These are phyloP conservation scores for Anagyrus pseudococci DNA, from an alignment of 2,888 invertebrate species.

Conservation along the genomic window DNA sequence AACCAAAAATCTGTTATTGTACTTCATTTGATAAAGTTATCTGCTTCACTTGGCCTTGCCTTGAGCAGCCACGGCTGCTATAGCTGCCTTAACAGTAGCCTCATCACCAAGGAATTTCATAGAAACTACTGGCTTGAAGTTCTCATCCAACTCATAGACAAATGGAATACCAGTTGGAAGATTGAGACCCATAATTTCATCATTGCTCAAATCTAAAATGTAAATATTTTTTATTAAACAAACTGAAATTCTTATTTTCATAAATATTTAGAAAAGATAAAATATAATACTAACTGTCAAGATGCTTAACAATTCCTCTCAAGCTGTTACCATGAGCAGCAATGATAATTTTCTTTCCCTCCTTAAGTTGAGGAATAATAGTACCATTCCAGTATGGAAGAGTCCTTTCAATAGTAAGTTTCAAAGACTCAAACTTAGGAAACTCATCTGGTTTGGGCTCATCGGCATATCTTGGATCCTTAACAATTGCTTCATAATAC, in stretches of 20 bases:
- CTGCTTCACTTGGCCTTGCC: conserved; percentile 66
- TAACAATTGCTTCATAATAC: conserved; percentile 77
- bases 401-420: conserved; percentile 81
- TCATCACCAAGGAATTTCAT: conserved; percentile 71
- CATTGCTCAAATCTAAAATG: conserved; percentile 64
- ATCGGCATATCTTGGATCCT: conserved; percentile 76
- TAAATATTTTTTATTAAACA: too few species aligned
- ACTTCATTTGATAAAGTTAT: conserved; percentile 11
- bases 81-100: conserved; percentile 69
- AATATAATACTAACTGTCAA: conserved; percentile 70
- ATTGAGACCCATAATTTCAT: conserved; percentile 68
- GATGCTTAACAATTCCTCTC: conserved; percentile 84
- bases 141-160: conserved; percentile 67
- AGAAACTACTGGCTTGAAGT: conserved; percentile 67
- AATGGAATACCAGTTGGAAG: conserved; percentile 73
- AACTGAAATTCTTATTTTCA: not conserved
- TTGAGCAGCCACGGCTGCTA: conserved; percentile 69
- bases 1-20: conserved; percentile 3
- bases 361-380: conserved; percentile 83
- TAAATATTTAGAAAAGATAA: not conserved
- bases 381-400: conserved; percentile 87
- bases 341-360: conserved; percentile 79
- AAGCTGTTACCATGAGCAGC: conserved; percentile 89
- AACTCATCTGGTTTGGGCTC: conserved; percentile 78
- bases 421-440: conserved; percentile 83